Conservation (phyloP, 2,888 invertebrate species). For the Tuta absoluta region DNA sequence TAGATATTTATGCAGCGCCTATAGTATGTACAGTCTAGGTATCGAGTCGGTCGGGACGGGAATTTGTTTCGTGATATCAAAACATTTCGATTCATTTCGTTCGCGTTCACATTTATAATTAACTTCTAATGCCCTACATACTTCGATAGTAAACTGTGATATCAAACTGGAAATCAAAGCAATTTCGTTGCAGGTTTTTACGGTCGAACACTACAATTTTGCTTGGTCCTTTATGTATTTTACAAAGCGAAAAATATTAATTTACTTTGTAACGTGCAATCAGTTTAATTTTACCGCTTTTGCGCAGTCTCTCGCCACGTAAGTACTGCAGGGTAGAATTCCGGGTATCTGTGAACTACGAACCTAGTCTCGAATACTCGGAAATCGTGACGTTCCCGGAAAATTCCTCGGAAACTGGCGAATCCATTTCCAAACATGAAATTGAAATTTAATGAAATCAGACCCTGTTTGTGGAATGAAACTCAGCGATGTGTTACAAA, state of each 20-base stretch:
- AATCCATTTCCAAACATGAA: not conserved
- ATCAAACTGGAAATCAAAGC: conserved; percentile 18
- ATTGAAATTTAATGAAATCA: not conserved
- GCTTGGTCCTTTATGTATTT: not conserved
- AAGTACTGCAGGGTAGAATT: conserved; percentile 10
- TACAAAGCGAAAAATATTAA: conserved; percentile 2
- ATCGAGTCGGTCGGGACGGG: conserved; percentile 10
- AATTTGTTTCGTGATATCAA: conserved; percentile 26
- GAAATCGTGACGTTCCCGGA: not conserved
- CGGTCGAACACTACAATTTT: conserved; percentile 12
- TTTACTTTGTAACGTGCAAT: no score
- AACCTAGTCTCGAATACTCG: not conserved
- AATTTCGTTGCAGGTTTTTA: conserved; percentile 22
- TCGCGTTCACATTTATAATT: conserved; percentile 23
- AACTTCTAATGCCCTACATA: conserved; percentile 19
- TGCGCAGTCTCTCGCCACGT: not conserved
- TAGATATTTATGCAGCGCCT: no score
- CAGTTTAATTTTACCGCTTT: not conserved
- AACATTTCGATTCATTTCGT: conserved; percentile 25
- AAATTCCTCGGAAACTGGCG: not conserved
- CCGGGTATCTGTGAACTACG: conserved; percentile 11
- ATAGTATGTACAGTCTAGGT: not conserved
- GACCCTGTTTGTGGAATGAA: no score
- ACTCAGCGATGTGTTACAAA: no score
- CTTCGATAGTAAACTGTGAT: conserved; percentile 12